Base-by-base conservation (phyloP, 1,140 invertebrate genomes). In the Cecropterus lyciades region DNA sequence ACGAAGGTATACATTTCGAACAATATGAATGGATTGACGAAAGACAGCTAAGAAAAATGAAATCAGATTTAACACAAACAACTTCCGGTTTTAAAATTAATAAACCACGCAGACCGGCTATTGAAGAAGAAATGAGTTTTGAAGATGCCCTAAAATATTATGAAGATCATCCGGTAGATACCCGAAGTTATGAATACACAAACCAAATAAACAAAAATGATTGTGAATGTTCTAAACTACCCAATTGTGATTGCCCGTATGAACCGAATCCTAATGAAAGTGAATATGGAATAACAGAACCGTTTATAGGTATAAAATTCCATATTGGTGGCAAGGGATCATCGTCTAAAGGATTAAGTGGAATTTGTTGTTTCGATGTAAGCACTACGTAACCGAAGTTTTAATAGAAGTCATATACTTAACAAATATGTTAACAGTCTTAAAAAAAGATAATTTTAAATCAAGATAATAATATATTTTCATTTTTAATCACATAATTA, bases 81-180 rank as follows among this genome's bases (percentile, higher is more conserved):
- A 74, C 65, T 7, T 82, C 79, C 0, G 81, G 81, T 15, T 85
- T 85, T 52, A 84, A 68, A 73, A 53, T 82, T 48, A 63, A 77
- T 15, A 67, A 49, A 2, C 65, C 69, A 14, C 67, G 63, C 17
- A 65, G 52, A 17, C 49, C 33, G 30, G 53, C 53, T 3, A 17
- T 46, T 11, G 70, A 75, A 52, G 7, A 48, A 9, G 67, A 74
- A 33, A 30, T 78, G 60, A 80, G 63, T 48, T 72, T 82, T 33
- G 81, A 85, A 64, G 79, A 84, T 14, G 75, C 77, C 14, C 53
- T 85, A 5, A 70, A 64, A 51, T 82, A 75, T 60, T 82, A 67
- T 57, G 67, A 52, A 45, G 62, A 73, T 11, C 56, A 67, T 42
- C 62, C 53, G 5, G 9, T 45, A 9, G 67, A 63, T 8, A 3